phyloP scores from a whole-genome alignment of 53 echinoderm and acorn worm species.

The Arbacia lixula region DNA sequence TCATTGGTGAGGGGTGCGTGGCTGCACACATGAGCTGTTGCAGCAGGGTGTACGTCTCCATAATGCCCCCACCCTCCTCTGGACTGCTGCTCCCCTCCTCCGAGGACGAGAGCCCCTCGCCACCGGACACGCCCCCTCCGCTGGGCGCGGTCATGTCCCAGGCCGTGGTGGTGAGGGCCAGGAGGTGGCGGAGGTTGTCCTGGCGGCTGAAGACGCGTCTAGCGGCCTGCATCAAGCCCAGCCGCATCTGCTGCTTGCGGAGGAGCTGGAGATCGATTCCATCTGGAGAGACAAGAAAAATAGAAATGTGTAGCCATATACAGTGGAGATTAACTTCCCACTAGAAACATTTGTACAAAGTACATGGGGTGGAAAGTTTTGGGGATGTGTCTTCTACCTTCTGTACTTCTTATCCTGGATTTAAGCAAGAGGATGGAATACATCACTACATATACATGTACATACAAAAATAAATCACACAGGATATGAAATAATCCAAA shows the following conservation, averaged over 20 bases:
- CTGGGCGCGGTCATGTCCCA: constrained; percentile 67
- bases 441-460: too few relatives aligned
- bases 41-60: constrained; percentile 70
- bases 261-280: constrained; percentile 73
- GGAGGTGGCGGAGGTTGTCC: constrained; percentile 85
- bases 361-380: too few relatives aligned
- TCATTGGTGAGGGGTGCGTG: constrained; percentile 95
- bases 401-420: too few relatives aligned
- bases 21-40: constrained; percentile 96
- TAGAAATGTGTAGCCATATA: too few relatives aligned
- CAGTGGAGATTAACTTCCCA: too few relatives aligned
- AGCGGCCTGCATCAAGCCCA: constrained; percentile 86
- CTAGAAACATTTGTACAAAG: too few relatives aligned
- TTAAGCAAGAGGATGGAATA: too few relatives aligned
- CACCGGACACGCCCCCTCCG: constrained; percentile 39
- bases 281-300: too few relatives aligned
- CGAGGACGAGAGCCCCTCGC: constrained; percentile 45
- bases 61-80: constrained; percentile 46
- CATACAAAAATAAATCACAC: too few relatives aligned
- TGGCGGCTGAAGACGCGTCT: constrained; percentile 89
- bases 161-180: constrained; percentile 67
- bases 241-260: constrained; percentile 92
- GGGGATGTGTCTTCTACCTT: too few relatives aligned
- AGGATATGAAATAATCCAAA: too few relatives aligned
- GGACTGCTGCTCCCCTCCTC: constrained; percentile 80